phyloP scores from a whole-genome alignment of 2,888 invertebrate genomes.

The Lacanobia oleracea region DNA sequence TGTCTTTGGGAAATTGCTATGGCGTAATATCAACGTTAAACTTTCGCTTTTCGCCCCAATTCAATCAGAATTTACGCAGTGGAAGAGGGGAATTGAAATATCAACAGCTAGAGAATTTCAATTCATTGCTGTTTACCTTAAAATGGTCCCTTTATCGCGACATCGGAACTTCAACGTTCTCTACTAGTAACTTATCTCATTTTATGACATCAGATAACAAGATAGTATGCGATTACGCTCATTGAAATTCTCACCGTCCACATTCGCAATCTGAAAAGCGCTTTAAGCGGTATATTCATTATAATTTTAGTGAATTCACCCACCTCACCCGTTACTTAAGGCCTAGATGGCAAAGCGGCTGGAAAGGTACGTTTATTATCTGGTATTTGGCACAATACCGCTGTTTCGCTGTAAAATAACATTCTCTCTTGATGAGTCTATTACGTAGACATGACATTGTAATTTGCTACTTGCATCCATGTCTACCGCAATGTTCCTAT shows the following conservation, averaged over 20 bases:
- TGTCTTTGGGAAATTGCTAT: conserved; percentile 22
- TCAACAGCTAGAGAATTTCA: conserved; percentile 5
- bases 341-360: conserved; percentile 82
- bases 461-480: conserved; percentile 66
- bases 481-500: conserved; percentile 63
- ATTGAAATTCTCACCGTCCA: conserved; percentile 46
- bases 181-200: conserved; percentile 26
- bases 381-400: conserved; percentile 77
- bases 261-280: conserved; percentile 44
- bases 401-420: conserved; percentile 71
- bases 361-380: conserved; percentile 79
- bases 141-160: not conserved
- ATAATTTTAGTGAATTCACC: conserved; percentile 73
- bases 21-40: conserved; percentile 1
- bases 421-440: conserved; percentile 76
- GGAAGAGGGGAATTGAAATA: conserved; percentile 7
- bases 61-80: conserved; percentile 12
- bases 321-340: conserved; percentile 77
- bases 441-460: conserved; percentile 71
- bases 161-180: conserved; percentile 4
- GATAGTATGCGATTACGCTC: conserved; percentile 28
- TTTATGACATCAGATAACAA: conserved; percentile 45
- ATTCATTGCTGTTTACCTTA: not conserved
- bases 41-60: conserved; percentile 8
- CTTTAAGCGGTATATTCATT: conserved; percentile 55